phyloP scores from a whole-genome alignment of 2,797 vertebrate species.

The Anomalospiza imberbis region DNA sequence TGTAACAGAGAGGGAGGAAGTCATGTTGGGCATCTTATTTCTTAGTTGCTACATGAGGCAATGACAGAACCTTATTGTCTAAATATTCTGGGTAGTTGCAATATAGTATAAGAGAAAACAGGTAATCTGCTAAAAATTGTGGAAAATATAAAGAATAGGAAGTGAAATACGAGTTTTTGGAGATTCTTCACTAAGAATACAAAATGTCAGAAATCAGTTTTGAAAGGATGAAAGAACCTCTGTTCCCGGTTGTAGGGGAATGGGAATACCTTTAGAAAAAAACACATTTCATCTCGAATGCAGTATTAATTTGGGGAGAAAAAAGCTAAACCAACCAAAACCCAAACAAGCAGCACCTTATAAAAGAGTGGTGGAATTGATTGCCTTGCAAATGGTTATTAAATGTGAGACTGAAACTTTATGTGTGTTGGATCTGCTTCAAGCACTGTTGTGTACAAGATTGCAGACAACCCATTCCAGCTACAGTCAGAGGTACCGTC shows the following conservation, averaged over 20 bases:
- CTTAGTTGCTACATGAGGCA: background rate
- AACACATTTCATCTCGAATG: background rate
- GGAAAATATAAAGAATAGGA: background rate
- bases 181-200: background rate
- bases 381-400: background rate
- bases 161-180: background rate
- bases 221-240: background rate
- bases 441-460: background rate
- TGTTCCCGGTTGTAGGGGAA: background rate
- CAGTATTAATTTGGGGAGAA: background rate
- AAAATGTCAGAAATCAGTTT: background rate
- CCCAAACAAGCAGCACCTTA: background rate
- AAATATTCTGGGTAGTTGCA: background rate
- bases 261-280: background rate
- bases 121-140: background rate
- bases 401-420: background rate
- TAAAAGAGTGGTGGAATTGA: background rate
- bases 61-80: constrained; percentile 8
- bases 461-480: background rate
- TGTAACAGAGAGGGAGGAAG: background rate
- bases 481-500: background rate
- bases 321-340: background rate
- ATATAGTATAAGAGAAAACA: background rate
- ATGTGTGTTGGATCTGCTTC: background rate
- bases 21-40: background rate